Evolutionary conservation across 2,113 vertebrate species (phyloP).

Genomic region (Tetrax tetrax): DNA sequence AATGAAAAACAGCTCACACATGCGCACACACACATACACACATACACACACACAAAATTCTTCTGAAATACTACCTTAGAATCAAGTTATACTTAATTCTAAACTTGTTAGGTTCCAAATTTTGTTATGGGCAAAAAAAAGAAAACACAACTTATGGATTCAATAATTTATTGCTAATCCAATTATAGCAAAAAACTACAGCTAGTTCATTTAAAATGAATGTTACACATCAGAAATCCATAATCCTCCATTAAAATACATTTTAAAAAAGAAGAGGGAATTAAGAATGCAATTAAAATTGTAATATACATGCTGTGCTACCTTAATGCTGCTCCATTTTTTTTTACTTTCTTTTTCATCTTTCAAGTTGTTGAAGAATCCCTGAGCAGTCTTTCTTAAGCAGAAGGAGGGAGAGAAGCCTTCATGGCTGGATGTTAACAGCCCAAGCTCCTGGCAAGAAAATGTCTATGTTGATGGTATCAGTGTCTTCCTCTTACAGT

Average conservation of each 20-base stretch:
- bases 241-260: background rate
- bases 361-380: background rate
- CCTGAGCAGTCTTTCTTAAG: background rate
- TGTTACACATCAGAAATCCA: background rate
- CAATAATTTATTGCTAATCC: background rate
- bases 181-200: background rate
- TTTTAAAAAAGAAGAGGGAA: background rate
- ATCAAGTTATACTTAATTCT: background rate
- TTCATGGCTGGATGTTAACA: background rate
- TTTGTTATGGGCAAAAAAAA: background rate
- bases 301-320: fast-evolving
- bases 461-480: background rate
- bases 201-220: background rate
- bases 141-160: background rate
- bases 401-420: background rate
- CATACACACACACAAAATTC: background rate
- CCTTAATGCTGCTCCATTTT: background rate
- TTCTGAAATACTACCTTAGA: background rate
- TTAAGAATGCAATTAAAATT: background rate
- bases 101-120: background rate
- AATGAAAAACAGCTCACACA: background rate
- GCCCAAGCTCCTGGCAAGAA: background rate
- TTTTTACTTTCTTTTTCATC: too few relatives aligned
- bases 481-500: background rate
- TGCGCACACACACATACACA: background rate